Evolutionary conservation across 2,888 invertebrate genomes (phyloP).

Genomic region (Himalopsyche tibetana): DNA sequence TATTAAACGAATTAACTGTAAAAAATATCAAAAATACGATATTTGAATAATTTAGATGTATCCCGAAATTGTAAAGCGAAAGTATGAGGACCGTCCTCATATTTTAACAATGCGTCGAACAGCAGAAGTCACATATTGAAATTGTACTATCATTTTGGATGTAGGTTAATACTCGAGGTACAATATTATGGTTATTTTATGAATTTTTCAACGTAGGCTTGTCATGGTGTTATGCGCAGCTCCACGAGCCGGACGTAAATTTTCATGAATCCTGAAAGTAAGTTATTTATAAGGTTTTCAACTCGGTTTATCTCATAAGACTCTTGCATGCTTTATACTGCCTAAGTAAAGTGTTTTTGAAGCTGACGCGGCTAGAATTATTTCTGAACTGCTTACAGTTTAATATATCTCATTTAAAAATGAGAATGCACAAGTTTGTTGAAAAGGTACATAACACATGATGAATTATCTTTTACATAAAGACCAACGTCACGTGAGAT

Average conservation of each 20-base stretch:
- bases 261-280: conserved; percentile 57
- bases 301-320: conserved; percentile 39
- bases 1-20: no score
- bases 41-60: no score
- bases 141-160: no score
- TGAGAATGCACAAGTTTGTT: neutral
- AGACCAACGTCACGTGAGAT: no score
- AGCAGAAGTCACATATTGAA: no score
- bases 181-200: conserved; percentile 21
- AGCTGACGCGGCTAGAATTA: neutral
- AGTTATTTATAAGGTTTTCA: conserved; percentile 61
- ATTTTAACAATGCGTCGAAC: no score
- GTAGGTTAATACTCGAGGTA: neutral
- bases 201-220: neutral
- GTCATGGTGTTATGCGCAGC: conserved; percentile 1
- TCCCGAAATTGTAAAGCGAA: no score
- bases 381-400: neutral
- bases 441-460: no score
- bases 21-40: no score
- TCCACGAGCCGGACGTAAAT: conserved; percentile 47
- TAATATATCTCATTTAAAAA: neutral
- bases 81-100: no score
- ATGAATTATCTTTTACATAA: no score
- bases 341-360: conserved; percentile 49
- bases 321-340: conserved; percentile 33